phyloP scores from a whole-genome alignment of 2,888 invertebrate genomes.

The Spodoptera exigua region DNA sequence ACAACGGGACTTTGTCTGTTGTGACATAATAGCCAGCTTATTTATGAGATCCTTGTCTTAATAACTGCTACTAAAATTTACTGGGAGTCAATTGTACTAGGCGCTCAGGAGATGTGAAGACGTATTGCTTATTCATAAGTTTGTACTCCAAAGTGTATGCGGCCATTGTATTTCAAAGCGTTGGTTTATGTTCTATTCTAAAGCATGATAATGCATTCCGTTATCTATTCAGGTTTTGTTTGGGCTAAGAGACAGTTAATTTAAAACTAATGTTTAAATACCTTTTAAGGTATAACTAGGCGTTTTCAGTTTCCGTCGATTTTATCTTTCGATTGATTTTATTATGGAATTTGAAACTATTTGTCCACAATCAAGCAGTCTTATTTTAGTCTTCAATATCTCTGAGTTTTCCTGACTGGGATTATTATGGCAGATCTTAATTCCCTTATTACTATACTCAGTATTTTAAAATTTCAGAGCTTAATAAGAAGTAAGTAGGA shows the following conservation, averaged over 20 bases:
- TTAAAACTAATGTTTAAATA: no score
- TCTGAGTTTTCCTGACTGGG: no score
- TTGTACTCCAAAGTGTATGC: conserved; percentile 4
- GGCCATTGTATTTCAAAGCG: conserved; percentile 12
- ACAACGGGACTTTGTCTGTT: conserved; percentile 47
- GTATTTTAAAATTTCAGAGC: no score
- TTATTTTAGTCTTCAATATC: no score
- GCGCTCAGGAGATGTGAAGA: conserved; percentile 21
- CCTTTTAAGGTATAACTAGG: no score
- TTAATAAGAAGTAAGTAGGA: no score
- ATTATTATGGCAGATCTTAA: no score
- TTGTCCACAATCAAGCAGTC: no score
- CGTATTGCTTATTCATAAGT: conserved; percentile 29
- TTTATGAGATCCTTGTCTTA: conserved; percentile 33
- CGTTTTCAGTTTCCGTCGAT: no score
- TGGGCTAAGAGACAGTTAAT: background rate
- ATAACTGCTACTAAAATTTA: conserved; percentile 26
- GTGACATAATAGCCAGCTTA: conserved; percentile 36
- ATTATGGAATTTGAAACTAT: no score
- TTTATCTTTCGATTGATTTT: no score
- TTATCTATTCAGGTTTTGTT: background rate
- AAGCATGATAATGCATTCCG: conserved; percentile 2
- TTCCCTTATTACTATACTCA: no score
- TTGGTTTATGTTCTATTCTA: conserved; percentile 4
- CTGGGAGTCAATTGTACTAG: conserved; percentile 30